A percentile compares a stretch with the other conserved stretches of the same genome.
Evolutionary conservation across 2,888 invertebrate genomes (phyloP).

Genomic region (Latrodectus hesperus): DNA sequence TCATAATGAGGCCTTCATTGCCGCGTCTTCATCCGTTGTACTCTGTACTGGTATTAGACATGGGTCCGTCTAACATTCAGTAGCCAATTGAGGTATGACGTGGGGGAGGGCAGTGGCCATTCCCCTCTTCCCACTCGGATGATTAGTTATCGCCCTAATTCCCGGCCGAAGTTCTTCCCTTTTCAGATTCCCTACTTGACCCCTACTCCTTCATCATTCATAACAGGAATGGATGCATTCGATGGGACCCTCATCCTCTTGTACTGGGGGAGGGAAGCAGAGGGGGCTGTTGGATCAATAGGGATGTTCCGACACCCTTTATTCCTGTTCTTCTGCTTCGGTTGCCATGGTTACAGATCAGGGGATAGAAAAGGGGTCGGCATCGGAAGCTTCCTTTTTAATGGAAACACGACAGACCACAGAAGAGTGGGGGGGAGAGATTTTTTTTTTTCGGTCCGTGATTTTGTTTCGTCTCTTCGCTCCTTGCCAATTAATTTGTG

Average conservation of each 20-base stretch:
- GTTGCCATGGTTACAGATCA: constrained; percentile 53
- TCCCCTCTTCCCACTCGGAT: not conserved
- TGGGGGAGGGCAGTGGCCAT: not conserved
- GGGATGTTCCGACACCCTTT: constrained; percentile 54
- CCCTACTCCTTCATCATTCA: constrained; percentile 64
- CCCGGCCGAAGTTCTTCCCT: constrained; percentile 43
- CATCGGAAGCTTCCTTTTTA: constrained; percentile 7
- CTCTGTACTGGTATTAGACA: no score
- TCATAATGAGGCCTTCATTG: no score
- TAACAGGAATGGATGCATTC: constrained; percentile 23
- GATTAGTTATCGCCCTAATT: constrained; percentile 58
- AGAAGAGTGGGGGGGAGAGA: not conserved
- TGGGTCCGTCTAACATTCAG: no score
- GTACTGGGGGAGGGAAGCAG: not conserved
- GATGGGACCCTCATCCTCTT: constrained; percentile 1
- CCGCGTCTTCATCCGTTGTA: no score
- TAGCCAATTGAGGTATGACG: no score
- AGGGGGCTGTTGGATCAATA: constrained; percentile 45
- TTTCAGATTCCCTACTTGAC: constrained; percentile 59
- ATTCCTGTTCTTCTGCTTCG: constrained; percentile 50
- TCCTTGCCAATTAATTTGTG: constrained; percentile 62
- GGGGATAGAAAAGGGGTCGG: constrained; percentile 15
- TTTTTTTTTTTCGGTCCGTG: constrained; percentile 6
- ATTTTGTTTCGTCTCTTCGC: constrained; percentile 16
- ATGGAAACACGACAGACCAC: constrained; percentile 60